Percentiles rank a stretch among this genome's conserved stretches.
phyloP scores from a whole-genome alignment of 2,888 invertebrate genomes.

The Chloroclystis v-ata region DNA sequence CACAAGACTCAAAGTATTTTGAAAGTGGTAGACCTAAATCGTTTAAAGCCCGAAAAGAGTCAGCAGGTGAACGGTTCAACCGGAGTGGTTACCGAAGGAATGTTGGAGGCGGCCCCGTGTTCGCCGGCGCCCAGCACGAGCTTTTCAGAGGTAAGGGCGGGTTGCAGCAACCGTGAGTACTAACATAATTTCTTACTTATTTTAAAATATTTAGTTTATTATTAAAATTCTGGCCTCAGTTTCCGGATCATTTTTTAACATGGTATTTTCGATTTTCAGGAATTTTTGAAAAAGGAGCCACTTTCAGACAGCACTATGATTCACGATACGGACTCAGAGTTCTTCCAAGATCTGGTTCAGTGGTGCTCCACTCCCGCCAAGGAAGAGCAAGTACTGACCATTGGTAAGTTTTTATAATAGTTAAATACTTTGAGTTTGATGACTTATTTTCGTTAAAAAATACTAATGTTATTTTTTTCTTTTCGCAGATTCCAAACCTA shows the following conservation, averaged over 20 bases:
- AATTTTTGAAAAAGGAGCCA: conserved; percentile 67
- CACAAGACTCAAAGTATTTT: conserved; percentile 69
- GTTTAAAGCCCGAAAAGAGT: conserved; percentile 70
- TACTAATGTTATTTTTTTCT: conserved; percentile 20
- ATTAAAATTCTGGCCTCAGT: conserved; percentile 36
- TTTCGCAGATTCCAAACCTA: conserved; percentile 54
- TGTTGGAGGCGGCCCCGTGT: conserved; percentile 42
- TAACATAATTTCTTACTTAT: conserved; percentile 36
- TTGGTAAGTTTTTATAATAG: conserved; percentile 49
- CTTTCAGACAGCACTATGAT: conserved; percentile 65
- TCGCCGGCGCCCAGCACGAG: conserved; percentile 53
- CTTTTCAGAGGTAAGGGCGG: conserved; percentile 67
- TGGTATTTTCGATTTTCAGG: conserved; percentile 57
- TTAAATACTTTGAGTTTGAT: too few relatives aligned
- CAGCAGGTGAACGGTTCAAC: conserved; percentile 57
- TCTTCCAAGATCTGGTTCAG: conserved; percentile 83
- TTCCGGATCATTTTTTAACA: conserved; percentile 39
- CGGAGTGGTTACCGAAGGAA: conserved; percentile 64
- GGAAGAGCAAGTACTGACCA: conserved; percentile 70
- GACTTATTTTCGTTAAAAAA: too few relatives aligned
- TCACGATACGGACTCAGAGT: conserved; percentile 79
- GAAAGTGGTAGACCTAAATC: conserved; percentile 76
- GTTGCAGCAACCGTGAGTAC: conserved; percentile 59
- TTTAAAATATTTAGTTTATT: conserved; percentile 43
- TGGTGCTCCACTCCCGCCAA: conserved; percentile 78